Percentiles rank a stretch among this genome's conserved stretches.
Evolutionary conservation across 2,888 invertebrate genomes (phyloP).

Genomic region (Mesorhabditis spiculigera): DNA sequence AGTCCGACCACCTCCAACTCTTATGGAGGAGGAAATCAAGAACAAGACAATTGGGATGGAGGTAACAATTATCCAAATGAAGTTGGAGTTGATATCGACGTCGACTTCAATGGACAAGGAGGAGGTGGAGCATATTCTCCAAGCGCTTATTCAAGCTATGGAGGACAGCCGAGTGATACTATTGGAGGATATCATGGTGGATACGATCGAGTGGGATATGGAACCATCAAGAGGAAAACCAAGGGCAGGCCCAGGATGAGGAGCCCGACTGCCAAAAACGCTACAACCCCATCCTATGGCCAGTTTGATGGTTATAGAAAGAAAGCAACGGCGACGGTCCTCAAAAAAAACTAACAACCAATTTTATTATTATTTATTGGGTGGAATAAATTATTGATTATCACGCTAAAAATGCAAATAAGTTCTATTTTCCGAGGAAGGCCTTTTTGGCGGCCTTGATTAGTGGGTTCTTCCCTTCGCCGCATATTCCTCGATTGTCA

Average conservation of each 20-base stretch:
- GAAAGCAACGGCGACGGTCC: too few relatives aligned
- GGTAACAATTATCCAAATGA: conserved; percentile 14
- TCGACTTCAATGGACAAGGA: conserved; percentile 34
- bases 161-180: background rate
- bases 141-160: conserved; percentile 27
- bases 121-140: conserved; percentile 23
- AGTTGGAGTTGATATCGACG: conserved; percentile 21
- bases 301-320: too few relatives aligned
- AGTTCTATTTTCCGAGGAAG: background rate
- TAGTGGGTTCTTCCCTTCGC: conserved; percentile 9
- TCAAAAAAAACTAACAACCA: too few relatives aligned
- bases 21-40: conserved; percentile 75
- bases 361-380: too few relatives aligned
- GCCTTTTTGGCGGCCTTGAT: background rate
- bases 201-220: background rate
- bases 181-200: conserved; percentile 3
- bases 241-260: too few relatives aligned
- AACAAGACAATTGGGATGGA: conserved; percentile 67
- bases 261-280: too few relatives aligned
- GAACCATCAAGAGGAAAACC: conserved; percentile 71
- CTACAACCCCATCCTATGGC: too few relatives aligned
- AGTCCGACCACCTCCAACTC: background rate
- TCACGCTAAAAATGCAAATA: background rate
- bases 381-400: too few relatives aligned
- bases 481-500: conserved; percentile 65